phyloP scores from a whole-genome alignment of 92 coral and sea anemone genomes.

The Galaxea fascicularis region DNA sequence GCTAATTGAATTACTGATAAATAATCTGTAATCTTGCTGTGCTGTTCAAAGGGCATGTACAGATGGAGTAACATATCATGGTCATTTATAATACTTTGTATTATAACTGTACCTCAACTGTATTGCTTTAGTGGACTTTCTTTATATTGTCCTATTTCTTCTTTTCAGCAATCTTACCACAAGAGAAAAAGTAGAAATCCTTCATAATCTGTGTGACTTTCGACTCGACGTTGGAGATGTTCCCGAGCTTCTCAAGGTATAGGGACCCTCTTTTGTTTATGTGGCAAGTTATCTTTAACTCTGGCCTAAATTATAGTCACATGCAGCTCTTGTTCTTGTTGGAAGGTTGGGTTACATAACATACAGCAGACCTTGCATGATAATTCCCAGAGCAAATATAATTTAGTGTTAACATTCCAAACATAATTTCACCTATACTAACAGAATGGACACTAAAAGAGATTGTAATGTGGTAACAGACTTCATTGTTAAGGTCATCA shows the following conservation, averaged over 20 bases:
- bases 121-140: slow-evolving; percentile 14
- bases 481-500: no score
- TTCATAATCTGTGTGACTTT: slow-evolving; percentile 93
- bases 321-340: neutral
- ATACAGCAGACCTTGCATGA: neutral
- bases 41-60: slow-evolving; percentile 1
- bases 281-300: neutral
- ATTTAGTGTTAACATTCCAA: slow-evolving; percentile 20
- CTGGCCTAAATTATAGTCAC: no score
- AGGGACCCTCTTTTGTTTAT: no score
- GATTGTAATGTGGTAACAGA: neutral
- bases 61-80: neutral
- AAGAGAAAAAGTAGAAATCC: slow-evolving; percentile 92
- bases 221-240: slow-evolving; percentile 96
- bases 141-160: slow-evolving; percentile 22
- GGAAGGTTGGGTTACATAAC: neutral
- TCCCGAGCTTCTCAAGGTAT: slow-evolving; percentile 86
- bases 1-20: slow-evolving; percentile 8
- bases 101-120: slow-evolving; percentile 7
- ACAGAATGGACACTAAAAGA: neutral
- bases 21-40: slow-evolving; percentile 7
- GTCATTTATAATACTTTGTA: slow-evolving; percentile 19
- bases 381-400: neutral
- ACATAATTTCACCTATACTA: neutral
- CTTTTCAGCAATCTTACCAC: slow-evolving; percentile 71